Evolutionary conservation across 2,113 vertebrate species (phyloP), one percentile per base, ranked within the genome.

Genomic region (Xenopus borealis): DNA sequence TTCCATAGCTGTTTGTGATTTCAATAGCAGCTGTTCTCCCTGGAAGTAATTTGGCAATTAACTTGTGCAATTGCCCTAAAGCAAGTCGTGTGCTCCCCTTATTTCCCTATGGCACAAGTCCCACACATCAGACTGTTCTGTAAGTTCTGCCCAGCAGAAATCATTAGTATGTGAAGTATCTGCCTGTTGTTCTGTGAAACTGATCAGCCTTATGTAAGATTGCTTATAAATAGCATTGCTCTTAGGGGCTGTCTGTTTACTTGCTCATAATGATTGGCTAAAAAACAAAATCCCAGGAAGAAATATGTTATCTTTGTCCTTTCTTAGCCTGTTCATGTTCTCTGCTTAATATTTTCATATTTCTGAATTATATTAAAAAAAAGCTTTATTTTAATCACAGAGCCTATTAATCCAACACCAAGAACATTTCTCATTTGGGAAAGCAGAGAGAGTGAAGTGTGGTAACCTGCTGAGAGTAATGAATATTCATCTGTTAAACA

Each of bases 401-500:
- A 50, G 44, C 45, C 44, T 44, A 66, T 67, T 67, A 67, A 50
- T 67, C 40, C 18, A 18, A 14, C 50, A 67, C 44, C 44, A 67
- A 67, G 46, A 67, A 67, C 65, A 67, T 45, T 30, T 67, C 18
- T 45, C 17, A 16, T 65, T 65, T 67, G 44, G 18, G 40, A 23
- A 20, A 67, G 12, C 18, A 67, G 65, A 47, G 18, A 45, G 12
- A 47, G 65, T 67, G 19, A 61, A 67, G 46, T 50, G 65, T 23
- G 46, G 65, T 14, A 23, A 19, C 65, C 40, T 67, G 65, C 65
- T 47, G 65, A 23, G 65, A 14, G n/a, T 50, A 47, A 67, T 67
- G 65, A 67, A 67, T 67, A 67, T 67, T 50, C 65, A 67, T 3
- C 20, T 18, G 12, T 47, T 17, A 67, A 50, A 44, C 65, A 67